phyloP scores from a whole-genome alignment of 1,140 invertebrate genomes.

The Hylaeus anthracinus region DNA sequence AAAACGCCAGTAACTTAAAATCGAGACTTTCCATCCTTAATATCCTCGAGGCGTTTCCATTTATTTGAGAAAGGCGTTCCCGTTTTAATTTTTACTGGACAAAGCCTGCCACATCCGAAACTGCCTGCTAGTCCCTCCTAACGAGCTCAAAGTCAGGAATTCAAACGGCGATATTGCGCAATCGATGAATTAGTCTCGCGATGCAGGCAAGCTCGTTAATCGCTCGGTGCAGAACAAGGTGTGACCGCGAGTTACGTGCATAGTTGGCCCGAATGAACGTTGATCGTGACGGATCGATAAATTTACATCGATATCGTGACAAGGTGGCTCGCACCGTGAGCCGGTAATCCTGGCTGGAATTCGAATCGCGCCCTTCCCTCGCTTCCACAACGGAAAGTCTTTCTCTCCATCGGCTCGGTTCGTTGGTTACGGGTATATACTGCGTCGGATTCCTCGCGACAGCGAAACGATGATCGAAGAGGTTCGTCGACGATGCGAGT shows the following conservation, averaged over 20 bases:
- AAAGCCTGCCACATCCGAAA: no score
- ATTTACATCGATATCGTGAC: slow-evolving; percentile 2
- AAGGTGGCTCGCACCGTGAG: background rate
- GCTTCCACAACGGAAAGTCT: background rate
- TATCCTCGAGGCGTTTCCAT: no score
- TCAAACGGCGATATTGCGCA: background rate
- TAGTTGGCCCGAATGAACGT: background rate
- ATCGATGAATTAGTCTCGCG: background rate
- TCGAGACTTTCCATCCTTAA: no score
- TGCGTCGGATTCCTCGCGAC: slow-evolving; percentile 14
- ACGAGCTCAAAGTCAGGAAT: background rate
- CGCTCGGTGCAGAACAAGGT: background rate
- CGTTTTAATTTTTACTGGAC: no score
- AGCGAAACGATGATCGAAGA: slow-evolving; percentile 31
- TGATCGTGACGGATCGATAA: slow-evolving; percentile 31
- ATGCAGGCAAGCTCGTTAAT: slow-evolving; percentile 8
- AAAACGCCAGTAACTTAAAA: no score
- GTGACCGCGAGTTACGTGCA: slow-evolving; percentile 9
- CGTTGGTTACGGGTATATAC: slow-evolving; percentile 5
- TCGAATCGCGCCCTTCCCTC: slow-evolving; percentile 6
- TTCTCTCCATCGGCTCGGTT: background rate
- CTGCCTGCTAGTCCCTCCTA: no score
- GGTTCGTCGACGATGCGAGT: slow-evolving; percentile 8
- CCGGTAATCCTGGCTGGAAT: slow-evolving; percentile 21
- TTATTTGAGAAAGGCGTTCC: no score